Conservation (phyloP, 2,888 invertebrate species). For the Euzetes globulus region DNA sequence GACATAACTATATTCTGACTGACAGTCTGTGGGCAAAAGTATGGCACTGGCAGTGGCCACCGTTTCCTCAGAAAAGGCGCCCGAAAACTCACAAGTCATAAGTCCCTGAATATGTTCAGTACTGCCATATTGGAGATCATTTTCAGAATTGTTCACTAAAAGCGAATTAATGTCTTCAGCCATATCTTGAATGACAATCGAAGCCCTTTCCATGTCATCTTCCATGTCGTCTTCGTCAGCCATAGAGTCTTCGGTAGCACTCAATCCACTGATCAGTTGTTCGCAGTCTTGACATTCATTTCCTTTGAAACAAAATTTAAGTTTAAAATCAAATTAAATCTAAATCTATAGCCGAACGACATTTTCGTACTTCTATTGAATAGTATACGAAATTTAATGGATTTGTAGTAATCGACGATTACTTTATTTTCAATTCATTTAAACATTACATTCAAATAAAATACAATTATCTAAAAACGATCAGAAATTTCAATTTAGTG, state of each 20-base stretch:
- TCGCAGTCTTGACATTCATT: not conserved
- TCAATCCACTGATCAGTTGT: not conserved
- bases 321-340: not conserved
- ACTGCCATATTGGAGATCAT: slow-evolving; percentile 37
- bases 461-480: not conserved
- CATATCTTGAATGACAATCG: slow-evolving; percentile 20
- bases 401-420: no score
- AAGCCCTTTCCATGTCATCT: slow-evolving; percentile 23
- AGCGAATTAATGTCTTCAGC: slow-evolving; percentile 12
- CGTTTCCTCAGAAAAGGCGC: slow-evolving; percentile 36
- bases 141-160: not conserved
- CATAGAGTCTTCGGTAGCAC: slow-evolving; percentile 18
- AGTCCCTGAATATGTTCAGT: slow-evolving; percentile 36
- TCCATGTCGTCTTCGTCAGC: not conserved
- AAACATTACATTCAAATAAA: not conserved
- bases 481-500: not conserved
- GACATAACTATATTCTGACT: slow-evolving; percentile 34
- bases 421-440: not conserved
- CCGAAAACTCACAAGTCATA: slow-evolving; percentile 35
- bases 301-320: not conserved
- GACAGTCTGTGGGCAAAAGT: slow-evolving; percentile 35
- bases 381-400: not conserved
- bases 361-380: not conserved
- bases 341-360: not conserved
- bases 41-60: slow-evolving; percentile 38